Conservation (phyloP, 2,888 invertebrate genomes). For the Ormyrus nitidulus region DNA sequence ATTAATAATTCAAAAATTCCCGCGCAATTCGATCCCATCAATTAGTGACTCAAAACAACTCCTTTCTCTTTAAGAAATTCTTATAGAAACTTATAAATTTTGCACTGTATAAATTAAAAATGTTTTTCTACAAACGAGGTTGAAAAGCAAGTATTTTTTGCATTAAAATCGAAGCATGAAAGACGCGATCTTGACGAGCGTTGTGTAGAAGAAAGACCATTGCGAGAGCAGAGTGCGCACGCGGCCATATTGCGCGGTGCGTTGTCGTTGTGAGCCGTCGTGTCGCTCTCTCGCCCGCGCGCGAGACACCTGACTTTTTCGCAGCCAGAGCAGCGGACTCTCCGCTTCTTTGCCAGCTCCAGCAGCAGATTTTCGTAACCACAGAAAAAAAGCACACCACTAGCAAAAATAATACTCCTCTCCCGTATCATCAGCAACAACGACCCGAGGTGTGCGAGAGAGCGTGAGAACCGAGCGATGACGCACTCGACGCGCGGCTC, state of each 20-base stretch:
- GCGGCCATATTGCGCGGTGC: slow-evolving; percentile 54
- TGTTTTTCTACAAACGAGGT: neutral
- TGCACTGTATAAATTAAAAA: too few relatives aligned
- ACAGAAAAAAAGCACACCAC: too few relatives aligned
- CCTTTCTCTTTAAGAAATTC: neutral
- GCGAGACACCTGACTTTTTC: slow-evolving; percentile 14
- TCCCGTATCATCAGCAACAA: too few relatives aligned
- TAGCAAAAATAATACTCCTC: too few relatives aligned
- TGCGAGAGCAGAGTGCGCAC: neutral
- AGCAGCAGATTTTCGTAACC: slow-evolving; percentile 2
- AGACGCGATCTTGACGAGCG: slow-evolving; percentile 32
- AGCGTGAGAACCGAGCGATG: too few relatives aligned
- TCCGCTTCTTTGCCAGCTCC: slow-evolving; percentile 2
- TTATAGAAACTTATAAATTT: too few relatives aligned
- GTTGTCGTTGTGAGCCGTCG: slow-evolving; percentile 39
- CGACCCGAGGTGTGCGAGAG: too few relatives aligned
- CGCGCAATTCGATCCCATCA: slow-evolving; percentile 29
- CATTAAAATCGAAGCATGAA: neutral
- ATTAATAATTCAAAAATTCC: slow-evolving; percentile 39
- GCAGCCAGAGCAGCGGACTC: slow-evolving; percentile 15
- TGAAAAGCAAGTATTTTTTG: neutral
- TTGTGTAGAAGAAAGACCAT: slow-evolving; percentile 34
- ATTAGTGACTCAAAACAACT: slow-evolving; percentile 28
- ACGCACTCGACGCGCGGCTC: too few relatives aligned
- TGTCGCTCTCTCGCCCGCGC: slow-evolving; percentile 33